Percentiles rank a stretch among this genome's conserved stretches.
Evolutionary conservation across 2,888 invertebrate species (phyloP).

Genomic region (Ferrisia virgata): DNA sequence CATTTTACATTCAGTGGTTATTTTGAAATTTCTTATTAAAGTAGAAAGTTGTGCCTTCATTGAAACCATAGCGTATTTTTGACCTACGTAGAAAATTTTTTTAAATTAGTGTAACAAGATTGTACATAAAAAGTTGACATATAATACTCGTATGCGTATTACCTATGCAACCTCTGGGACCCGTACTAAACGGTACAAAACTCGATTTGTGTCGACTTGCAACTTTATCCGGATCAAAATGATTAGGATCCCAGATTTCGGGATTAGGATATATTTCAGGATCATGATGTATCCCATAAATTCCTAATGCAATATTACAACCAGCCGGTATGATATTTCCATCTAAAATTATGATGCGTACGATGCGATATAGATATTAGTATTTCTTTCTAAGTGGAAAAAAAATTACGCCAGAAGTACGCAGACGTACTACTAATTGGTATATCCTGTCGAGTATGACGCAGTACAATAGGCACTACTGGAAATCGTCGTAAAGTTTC

Average conservation of each 20-base stretch:
- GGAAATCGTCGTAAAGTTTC: conserved; percentile 49
- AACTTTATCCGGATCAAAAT: conserved; percentile 29
- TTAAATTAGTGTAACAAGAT: no score
- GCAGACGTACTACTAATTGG: conserved; percentile 46
- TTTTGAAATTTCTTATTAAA: conserved; percentile 47
- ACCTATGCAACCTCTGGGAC: conserved; percentile 38
- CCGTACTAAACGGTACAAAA: conserved; percentile 38
- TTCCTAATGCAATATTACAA: not conserved
- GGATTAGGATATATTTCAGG: conserved; percentile 20
- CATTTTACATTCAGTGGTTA: conserved; percentile 48
- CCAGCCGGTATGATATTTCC: conserved; percentile 19
- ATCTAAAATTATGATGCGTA: not conserved
- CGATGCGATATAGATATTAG: no score
- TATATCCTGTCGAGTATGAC: conserved; percentile 48
- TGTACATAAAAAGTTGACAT: no score
- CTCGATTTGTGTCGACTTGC: conserved; percentile 15
- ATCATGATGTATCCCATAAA: conserved; percentile 17
- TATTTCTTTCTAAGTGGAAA: no score
- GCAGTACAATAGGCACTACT: conserved; percentile 47
- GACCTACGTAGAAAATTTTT: no score
- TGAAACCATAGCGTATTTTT: conserved; percentile 49
- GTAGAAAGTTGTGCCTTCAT: conserved; percentile 48
- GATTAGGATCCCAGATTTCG: not conserved
- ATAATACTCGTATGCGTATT: no score
- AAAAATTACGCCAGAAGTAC: no score